Evolutionary conservation across 1,140 invertebrate species (phyloP), one percentile per base, ranked within the genome.

Genomic region (Glossosoma conforme): DNA sequence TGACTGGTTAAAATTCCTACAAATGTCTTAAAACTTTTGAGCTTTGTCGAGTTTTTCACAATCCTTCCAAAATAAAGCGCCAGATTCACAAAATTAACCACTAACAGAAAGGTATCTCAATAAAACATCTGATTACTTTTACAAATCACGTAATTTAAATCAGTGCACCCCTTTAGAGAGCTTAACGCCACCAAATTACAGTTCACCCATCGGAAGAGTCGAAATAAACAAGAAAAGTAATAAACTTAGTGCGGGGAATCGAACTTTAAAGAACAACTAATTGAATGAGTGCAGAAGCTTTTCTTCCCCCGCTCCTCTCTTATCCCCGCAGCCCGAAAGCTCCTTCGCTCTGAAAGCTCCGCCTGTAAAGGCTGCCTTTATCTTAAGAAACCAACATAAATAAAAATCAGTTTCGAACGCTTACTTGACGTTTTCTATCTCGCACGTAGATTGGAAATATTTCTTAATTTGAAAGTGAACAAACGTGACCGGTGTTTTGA

Each of bases 251-350:
- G 21, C 33, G 17, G 42, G 24, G 41, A 52, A 52, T 52, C 33
- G 49, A 52, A 44, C 41, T 52, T 52, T 52, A 44, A 52, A 44
- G 42, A 21, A 25, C 22, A 32, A 45, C 50, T 52, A 52, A 52
- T 52, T 52, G 43, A 46, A 52, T 52, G 47, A 50, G 38, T 30
- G 47, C 35, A 22, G 19, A 15, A 30, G 22, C 37, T 32, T 32
- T 19, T 40, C 35, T 17, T 21, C 35, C 13, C 21, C 15, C 19
- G 15, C 15, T 17, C 15, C 47, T 18, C 21, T 19, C 20, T 37
- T 37, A 33, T 11, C 32, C n/a, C n/a, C 32, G 32, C 32, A n/a
- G n/a, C n/a, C n/a, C 25, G 6, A 8, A 28, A 28, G 6, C 19
- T 17, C 42, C 3, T 5, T 30, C 15, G 9, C 25, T 15, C 14